These are phyloP conservation scores for Sebastes steindachneri DNA, from an alignment of 2,797 vertebrate species.

Conservation along the genomic window DNA sequence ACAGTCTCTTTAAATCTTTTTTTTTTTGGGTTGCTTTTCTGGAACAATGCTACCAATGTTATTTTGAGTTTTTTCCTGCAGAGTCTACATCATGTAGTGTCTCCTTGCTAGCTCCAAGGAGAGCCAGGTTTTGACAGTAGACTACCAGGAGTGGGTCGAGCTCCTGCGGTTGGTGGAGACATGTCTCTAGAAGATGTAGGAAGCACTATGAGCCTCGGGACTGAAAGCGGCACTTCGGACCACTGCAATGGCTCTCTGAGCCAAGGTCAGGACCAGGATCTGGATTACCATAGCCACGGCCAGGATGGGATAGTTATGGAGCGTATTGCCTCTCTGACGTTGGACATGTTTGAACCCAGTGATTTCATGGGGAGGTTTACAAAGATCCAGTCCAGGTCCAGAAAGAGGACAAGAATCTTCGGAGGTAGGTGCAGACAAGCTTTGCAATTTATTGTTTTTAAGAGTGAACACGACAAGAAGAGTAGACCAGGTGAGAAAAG, in stretches of 20 bases:
- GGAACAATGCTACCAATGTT: not conserved
- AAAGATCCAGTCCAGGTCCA: conserved; percentile 88
- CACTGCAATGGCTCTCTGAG: conserved; percentile 16
- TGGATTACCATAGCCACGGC: conserved; percentile 70
- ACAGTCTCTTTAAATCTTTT: conserved; percentile 1
- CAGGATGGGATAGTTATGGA: conserved; percentile 78
- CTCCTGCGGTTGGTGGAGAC: conserved; percentile 15
- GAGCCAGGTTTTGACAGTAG: conserved; percentile 29
- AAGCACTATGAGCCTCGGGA: conserved; percentile 51
- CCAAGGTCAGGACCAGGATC: conserved; percentile 35
- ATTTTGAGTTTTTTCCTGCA: not conserved
- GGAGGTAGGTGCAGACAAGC: conserved; percentile 84
- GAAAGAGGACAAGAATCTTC: conserved; percentile 89
- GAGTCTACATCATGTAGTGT: conserved; percentile 45
- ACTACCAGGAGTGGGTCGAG: conserved; percentile 7
- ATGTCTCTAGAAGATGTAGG: conserved; percentile 82
- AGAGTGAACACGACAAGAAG: not conserved
- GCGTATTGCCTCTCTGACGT: conserved; percentile 85
- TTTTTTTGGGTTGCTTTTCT: not conserved
- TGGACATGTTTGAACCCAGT: conserved; percentile 87
- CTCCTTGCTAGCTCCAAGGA: conserved; percentile 9
- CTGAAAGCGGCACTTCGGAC: conserved; percentile 43
- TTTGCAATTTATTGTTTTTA: not conserved
- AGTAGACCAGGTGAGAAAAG: not conserved
- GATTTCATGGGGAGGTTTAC: conserved; percentile 89